phyloP scores from a whole-genome alignment of 1,140 invertebrate species.

The Papilio xuthus region DNA sequence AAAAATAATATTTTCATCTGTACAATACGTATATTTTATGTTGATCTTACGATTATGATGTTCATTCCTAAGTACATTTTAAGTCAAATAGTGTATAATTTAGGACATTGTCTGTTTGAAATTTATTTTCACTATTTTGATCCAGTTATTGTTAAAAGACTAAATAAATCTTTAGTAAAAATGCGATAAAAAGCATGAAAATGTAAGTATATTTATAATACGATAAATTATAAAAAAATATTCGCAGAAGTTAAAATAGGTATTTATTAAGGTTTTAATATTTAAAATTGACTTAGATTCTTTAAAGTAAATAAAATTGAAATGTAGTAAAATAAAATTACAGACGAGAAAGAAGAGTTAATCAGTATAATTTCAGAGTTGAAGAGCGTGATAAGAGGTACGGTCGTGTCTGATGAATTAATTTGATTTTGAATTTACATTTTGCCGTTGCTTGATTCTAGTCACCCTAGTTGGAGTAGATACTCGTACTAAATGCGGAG shows the following conservation, averaged over 20 bases:
- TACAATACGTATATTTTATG: neutral
- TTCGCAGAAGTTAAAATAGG: neutral
- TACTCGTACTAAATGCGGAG: neutral
- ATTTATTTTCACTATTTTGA: too few relatives aligned
- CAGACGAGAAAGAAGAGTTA: constrained; percentile 12
- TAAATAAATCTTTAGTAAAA: too few relatives aligned
- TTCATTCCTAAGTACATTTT: neutral
- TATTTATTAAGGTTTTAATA: neutral
- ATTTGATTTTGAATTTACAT: constrained; percentile 28
- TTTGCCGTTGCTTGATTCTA: constrained; percentile 4
- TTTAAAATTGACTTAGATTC: neutral
- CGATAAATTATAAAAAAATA: neutral
- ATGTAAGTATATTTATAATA: neutral
- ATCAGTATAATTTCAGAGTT: constrained; percentile 23
- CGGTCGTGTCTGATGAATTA: constrained; percentile 20
- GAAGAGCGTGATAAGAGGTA: constrained; percentile 25
- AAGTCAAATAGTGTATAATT: neutral
- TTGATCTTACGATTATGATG: neutral
- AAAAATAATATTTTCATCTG: neutral
- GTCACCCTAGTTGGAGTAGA: neutral
- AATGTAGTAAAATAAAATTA: constrained; percentile 10
- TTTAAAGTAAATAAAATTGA: neutral
- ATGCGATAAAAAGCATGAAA: too few relatives aligned
- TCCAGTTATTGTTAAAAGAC: too few relatives aligned
- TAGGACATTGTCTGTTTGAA: neutral